Base-by-base conservation (phyloP, 2,113 vertebrate species). In the Corapipo altera region DNA sequence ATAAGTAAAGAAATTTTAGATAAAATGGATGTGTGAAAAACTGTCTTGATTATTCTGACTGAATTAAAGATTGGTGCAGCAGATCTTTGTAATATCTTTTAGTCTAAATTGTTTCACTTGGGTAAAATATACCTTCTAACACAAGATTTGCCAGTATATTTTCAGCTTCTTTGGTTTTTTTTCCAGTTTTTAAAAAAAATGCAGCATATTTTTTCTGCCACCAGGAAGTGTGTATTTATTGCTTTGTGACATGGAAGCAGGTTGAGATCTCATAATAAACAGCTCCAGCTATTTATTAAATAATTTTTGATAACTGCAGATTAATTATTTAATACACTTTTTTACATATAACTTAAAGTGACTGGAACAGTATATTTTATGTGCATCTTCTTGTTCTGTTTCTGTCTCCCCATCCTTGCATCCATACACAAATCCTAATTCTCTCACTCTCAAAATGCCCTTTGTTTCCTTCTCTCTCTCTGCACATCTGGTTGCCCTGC, bases 401-500 rank as follows among this genome's bases (percentile, higher is more conserved):
- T 83, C 41, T 90, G 13, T 48, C 43, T 87, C 41, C 24, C 10
- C 15, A 28, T 69, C 73, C 48, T 59, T 89, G 69, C 35, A 82
- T 62, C 18, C 9, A 16, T 11, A 24, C 39, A 43, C 26, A 67
- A 59, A 78, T 85, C 22, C 43, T 41, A n/a, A 24, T 61, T 85
- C 51, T 82, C 54, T 79, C 32, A 13, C 52, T 92, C 32, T 83
- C 74, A 82, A 88, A 95, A 57, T 85, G 82, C 46, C 82, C 55
- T 96, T 95, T 91, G 85, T 95, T 89, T 76, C n/a, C 46, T 39
- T 69, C 43, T 35, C 59, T 39, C 46, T 69, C 21, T 84, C 54
- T 58, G 46, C 88, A 92, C 96, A 96, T 95, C 96, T 97, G 94
- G 88, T 81, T 93, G 85, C 93, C 88, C 69, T 83, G 32, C 43